Conservation (phyloP, 2,888 invertebrate species). For the Chalcosyrphus nemorum region DNA sequence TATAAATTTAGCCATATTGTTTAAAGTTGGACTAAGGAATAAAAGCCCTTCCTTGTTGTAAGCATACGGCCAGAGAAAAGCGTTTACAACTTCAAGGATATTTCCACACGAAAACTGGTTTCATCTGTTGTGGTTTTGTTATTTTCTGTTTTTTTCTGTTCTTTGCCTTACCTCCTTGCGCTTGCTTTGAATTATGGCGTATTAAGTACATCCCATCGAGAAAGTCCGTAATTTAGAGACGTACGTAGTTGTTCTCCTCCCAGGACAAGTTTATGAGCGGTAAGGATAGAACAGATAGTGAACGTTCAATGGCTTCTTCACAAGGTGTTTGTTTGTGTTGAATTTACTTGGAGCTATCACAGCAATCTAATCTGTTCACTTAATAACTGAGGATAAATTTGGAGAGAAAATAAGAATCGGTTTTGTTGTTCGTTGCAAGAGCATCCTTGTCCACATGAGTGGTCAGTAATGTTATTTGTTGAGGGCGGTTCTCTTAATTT, state of each 20-base stretch:
- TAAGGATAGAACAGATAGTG: neutral
- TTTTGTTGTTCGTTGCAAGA: neutral
- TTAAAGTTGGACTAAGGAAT: too few species aligned
- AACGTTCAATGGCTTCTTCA: neutral
- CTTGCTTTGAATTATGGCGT: neutral
- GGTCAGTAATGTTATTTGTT: neutral
- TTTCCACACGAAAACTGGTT: neutral
- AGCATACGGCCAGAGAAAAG: too few species aligned
- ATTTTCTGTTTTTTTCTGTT: too few species aligned
- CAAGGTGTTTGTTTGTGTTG: neutral
- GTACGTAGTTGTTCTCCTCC: neutral
- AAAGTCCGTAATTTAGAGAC: neutral
- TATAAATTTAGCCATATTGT: neutral
- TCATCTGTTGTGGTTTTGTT: neutral
- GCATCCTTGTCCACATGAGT: constrained; percentile 12
- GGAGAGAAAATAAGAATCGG: neutral
- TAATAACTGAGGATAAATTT: constrained; percentile 11
- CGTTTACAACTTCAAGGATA: neutral
- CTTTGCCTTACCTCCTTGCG: neutral
- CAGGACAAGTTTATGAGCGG: neutral
- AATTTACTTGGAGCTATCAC: constrained; percentile 3
- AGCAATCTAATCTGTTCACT: constrained; percentile 12
- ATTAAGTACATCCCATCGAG: constrained; percentile 3
- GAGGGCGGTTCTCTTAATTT: neutral
- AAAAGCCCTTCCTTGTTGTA: too few species aligned